Conservation (phyloP, 30 jellyfish, hydroid and myxozoan genomes). For the Pelagia noctiluca region DNA sequence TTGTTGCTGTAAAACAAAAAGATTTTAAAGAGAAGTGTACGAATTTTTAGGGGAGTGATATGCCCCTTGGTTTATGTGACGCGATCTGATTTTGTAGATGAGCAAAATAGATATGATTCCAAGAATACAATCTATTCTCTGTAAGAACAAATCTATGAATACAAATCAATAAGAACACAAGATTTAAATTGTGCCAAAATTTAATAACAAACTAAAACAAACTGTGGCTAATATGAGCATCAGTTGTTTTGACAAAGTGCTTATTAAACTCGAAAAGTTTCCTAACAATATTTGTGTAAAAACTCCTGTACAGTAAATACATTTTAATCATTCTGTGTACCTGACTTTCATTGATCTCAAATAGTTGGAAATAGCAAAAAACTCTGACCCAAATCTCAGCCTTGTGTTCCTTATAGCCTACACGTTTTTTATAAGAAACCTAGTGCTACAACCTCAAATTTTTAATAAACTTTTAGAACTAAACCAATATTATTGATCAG, state of each 20-base stretch:
- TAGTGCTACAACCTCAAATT: not conserved
- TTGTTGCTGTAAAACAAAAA: constrained; percentile 1
- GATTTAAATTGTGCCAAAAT: constrained; percentile 1
- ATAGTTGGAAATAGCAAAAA: constrained; percentile 1
- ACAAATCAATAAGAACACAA: constrained; percentile 1
- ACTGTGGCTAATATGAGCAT: constrained; percentile 2
- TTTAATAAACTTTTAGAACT: not conserved
- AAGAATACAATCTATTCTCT: constrained; percentile 1
- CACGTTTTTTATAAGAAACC: constrained; percentile 2
- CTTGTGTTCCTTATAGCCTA: constrained; percentile 5
- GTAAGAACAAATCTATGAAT: not conserved
- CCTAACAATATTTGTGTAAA: constrained; percentile 1
- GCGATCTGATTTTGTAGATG: constrained; percentile 2
- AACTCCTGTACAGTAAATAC: constrained; percentile 3
- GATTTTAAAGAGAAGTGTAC: constrained; percentile 2
- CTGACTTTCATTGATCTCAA: not conserved
- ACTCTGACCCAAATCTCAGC: constrained; percentile 4
- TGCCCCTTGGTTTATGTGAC: constrained; percentile 1
- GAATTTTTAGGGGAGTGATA: constrained; percentile 1
- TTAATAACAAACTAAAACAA: not conserved
- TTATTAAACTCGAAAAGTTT: not conserved
- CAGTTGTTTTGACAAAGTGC: constrained; percentile 5
- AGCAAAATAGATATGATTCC: constrained; percentile 2
- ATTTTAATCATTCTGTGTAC: not conserved
- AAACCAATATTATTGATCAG: constrained; percentile 1